These are phyloP conservation scores for Leptinotarsa undecemlineata DNA, from an alignment of 1,140 invertebrate genomes.

Conservation along the genomic window DNA sequence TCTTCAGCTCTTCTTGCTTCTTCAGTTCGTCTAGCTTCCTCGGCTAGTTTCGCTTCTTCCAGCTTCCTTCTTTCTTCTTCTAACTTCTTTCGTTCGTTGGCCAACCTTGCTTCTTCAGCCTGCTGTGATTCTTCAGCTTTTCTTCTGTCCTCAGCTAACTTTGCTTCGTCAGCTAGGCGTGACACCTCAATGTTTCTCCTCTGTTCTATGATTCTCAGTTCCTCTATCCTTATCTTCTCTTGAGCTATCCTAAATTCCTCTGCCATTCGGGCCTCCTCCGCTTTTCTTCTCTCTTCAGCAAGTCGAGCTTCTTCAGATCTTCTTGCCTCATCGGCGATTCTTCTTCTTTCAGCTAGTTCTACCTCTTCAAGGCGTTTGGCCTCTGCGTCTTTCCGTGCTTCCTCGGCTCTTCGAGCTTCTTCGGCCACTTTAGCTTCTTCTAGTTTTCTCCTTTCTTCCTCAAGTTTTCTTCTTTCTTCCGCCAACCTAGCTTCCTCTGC, in stretches of 20 bases:
- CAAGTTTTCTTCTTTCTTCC: constrained; percentile 50
- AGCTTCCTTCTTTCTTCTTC: constrained; percentile 54
- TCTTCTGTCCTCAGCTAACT: constrained; percentile 40
- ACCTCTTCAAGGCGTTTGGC: constrained; percentile 38
- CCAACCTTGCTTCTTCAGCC: constrained; percentile 35
- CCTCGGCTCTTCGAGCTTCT: constrained; percentile 35
- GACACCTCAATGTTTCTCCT: constrained; percentile 58
- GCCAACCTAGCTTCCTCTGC: constrained; percentile 36
- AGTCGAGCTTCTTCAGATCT: constrained; percentile 56
- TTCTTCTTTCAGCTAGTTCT: constrained; percentile 45
- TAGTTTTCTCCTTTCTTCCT: constrained; percentile 53
- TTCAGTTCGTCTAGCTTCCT: constrained; percentile 30
- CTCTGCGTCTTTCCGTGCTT: constrained; percentile 36
- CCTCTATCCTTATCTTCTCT: constrained; percentile 57
- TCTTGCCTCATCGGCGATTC: constrained; percentile 61
- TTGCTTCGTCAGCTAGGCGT: constrained; percentile 35
- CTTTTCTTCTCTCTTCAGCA: constrained; percentile 44
- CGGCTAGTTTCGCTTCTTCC: constrained; percentile 33
- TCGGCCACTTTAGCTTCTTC: constrained; percentile 31
- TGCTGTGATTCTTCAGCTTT: constrained; percentile 51
- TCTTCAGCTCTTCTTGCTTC: constrained; percentile 50
- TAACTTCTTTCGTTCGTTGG: constrained; percentile 47
- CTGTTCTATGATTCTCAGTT: constrained; percentile 47
- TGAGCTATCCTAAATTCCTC: constrained; percentile 49
- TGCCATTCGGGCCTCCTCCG: constrained; percentile 50